Conservation (phyloP, 92 coral and sea anemone genomes). For the Porites evermanni region DNA sequence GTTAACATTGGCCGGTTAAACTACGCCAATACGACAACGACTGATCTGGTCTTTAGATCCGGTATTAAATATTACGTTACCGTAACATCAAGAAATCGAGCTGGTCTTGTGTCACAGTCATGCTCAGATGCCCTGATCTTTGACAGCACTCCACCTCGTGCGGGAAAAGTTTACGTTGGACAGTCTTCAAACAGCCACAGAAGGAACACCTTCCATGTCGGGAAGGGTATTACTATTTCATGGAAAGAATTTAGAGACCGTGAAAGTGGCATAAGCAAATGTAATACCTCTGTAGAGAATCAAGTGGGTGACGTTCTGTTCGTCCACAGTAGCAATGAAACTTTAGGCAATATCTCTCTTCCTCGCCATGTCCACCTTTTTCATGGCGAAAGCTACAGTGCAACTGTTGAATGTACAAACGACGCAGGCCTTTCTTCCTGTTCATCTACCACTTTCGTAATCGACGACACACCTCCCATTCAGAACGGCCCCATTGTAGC, state of each 20-base stretch:
- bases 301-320: constrained; percentile 13
- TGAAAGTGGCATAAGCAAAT: constrained; percentile 81
- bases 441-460: constrained; percentile 52
- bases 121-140: constrained; percentile 89
- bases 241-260: constrained; percentile 80
- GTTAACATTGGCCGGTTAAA: constrained; percentile 82
- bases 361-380: constrained; percentile 27
- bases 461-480: constrained; percentile 80
- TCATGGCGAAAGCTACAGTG: constrained; percentile 48
- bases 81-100: constrained; percentile 87
- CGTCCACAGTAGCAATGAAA: constrained; percentile 4
- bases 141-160: constrained; percentile 78
- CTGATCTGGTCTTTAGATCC: constrained; percentile 59
- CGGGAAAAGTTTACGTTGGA: constrained; percentile 71
- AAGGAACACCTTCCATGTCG: constrained; percentile 39
- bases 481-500: constrained; percentile 54
- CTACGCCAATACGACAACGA: constrained; percentile 77
- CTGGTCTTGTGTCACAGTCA: constrained; percentile 82
- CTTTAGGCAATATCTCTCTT: constrained; percentile 40
- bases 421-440: constrained; percentile 76
- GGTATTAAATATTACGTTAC: constrained; percentile 88
- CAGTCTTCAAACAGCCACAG: constrained; percentile 3
- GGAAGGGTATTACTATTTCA: constrained; percentile 29
- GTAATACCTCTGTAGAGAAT: constrained; percentile 52
- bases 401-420: constrained; percentile 70